Conservation (phyloP, 2,113 vertebrate genomes). For the Mustela lutreola region DNA sequence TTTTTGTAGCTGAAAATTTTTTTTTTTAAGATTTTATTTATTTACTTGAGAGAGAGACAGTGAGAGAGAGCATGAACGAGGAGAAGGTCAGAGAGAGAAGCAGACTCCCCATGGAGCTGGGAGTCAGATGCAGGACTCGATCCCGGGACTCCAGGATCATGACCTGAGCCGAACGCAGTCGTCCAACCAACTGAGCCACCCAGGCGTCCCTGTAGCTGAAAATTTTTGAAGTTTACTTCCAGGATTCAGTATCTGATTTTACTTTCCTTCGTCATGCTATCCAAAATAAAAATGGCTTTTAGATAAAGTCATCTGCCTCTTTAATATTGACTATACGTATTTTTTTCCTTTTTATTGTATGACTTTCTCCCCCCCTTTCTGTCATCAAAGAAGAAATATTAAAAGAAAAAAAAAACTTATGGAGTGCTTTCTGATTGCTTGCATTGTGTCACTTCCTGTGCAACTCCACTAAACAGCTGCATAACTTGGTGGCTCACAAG, state of each 20-base stretch:
- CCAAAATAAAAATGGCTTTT: background rate
- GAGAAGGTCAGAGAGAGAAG: too few relatives aligned
- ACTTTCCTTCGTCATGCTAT: background rate
- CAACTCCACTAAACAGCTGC: background rate
- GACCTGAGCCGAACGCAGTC: too few relatives aligned
- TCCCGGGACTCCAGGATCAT: too few relatives aligned
- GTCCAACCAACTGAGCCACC: too few relatives aligned
- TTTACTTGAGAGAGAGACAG: too few relatives aligned
- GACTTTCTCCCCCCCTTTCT: background rate
- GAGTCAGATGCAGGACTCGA: too few relatives aligned
- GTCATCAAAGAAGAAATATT: constrained; percentile 5
- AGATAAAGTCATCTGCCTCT: background rate
- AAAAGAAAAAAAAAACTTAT: background rate
- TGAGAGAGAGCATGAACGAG: too few relatives aligned
- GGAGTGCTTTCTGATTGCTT: background rate
- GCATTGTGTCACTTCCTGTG: background rate
- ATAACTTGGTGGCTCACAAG: background rate
- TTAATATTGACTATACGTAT: background rate
- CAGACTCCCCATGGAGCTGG: too few relatives aligned
- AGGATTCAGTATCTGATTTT: background rate
- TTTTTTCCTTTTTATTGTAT: background rate
- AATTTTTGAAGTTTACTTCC: background rate
- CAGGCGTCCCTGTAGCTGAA: background rate
- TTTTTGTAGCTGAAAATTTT: background rate
- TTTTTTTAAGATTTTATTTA: too few relatives aligned